Percentiles rank a stretch among this genome's conserved stretches.
These are phyloP conservation scores for Caenorhabditis angaria DNA, from an alignment of 2,888 invertebrate species.

Conservation along the genomic window DNA sequence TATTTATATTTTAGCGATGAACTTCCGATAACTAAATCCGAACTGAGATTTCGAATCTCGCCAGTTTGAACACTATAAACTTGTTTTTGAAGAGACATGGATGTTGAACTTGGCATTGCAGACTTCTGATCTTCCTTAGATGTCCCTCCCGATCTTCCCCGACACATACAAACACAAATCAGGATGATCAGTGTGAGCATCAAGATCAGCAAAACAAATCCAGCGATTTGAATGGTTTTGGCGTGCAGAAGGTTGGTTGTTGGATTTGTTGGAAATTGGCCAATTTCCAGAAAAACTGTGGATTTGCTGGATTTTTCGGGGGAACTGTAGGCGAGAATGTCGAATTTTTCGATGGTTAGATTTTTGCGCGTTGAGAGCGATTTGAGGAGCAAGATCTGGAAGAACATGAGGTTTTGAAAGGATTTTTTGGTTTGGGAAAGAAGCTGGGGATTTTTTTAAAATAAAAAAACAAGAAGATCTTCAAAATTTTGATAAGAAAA, in stretches of 20 bases:
- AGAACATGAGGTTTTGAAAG: too few species aligned
- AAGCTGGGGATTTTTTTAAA: too few species aligned
- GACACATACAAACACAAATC: conserved; percentile 71
- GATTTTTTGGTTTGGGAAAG: too few species aligned
- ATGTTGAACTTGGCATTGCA: neutral
- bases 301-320: conserved; percentile 44
- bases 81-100: conserved; percentile 17
- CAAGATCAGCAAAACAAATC: conserved; percentile 80
- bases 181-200: conserved; percentile 76
- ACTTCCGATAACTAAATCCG: conserved; percentile 1
- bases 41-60: conserved; percentile 24
- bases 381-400: too few species aligned
- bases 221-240: conserved; percentile 78
- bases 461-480: too few species aligned
- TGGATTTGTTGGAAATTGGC: conserved; percentile 74
- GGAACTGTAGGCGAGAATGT: conserved; percentile 58
- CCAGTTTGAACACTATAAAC: conserved; percentile 42
- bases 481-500: too few species aligned
- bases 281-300: conserved; percentile 58
- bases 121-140: neutral
- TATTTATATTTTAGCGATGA: neutral
- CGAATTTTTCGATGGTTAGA: conserved; percentile 55
- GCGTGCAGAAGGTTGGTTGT: conserved; percentile 31
- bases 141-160: neutral
- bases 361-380: conserved; percentile 35